phyloP scores from a whole-genome alignment of 2,797 vertebrate species.

The Sebastes variabilis region DNA sequence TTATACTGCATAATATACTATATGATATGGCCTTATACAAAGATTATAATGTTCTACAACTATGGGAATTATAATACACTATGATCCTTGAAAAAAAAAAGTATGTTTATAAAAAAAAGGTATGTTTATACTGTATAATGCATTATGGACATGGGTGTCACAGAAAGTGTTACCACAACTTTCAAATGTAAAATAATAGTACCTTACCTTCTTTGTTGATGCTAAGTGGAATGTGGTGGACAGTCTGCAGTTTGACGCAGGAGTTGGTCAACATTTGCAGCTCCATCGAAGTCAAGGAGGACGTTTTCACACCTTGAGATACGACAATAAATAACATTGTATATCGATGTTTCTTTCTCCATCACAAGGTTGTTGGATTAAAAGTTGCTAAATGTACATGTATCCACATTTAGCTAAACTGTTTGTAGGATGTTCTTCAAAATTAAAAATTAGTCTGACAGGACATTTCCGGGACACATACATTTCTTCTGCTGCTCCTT shows the following conservation, averaged over 20 bases:
- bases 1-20: not conserved
- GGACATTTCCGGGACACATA: constrained; percentile 71
- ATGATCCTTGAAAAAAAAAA: not conserved
- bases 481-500: constrained; percentile 99
- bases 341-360: not conserved
- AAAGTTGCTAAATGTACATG: not conserved
- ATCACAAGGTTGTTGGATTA: not conserved
- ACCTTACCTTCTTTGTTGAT: constrained; percentile 93
- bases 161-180: not conserved
- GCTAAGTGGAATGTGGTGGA: constrained; percentile 95
- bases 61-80: not conserved
- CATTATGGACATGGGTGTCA: not conserved
- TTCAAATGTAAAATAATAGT: not conserved
- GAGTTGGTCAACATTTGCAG: constrained; percentile 98
- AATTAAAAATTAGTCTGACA: not conserved
- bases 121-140: not conserved
- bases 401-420: not conserved
- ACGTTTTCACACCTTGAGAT: constrained; percentile 90
- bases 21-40: not conserved
- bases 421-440: not conserved
- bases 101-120: not conserved
- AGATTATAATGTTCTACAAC: not conserved
- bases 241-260: constrained; percentile 97
- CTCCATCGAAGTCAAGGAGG: constrained; percentile 93
- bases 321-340: not conserved